These are phyloP conservation scores for Blomia tropicalis DNA, from an alignment of 2,888 invertebrate genomes.

Conservation along the genomic window DNA sequence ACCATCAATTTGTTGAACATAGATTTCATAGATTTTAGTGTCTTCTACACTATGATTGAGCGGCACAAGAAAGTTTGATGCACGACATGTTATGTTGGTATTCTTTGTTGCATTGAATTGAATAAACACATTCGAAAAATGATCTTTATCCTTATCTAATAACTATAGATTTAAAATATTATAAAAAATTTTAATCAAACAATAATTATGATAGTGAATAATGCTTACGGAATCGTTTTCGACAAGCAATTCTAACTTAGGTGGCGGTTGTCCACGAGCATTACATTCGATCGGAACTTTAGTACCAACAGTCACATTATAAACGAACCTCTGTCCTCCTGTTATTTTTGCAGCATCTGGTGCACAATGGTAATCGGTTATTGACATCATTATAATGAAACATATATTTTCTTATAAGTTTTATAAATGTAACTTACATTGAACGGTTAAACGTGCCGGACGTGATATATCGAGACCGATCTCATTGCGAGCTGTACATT, in stretches of 20 bases:
- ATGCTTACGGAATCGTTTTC: constrained; percentile 29
- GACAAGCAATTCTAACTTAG: constrained; percentile 31
- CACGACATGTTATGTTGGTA: constrained; percentile 32
- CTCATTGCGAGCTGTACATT: constrained; percentile 28
- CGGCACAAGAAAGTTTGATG: constrained; percentile 30
- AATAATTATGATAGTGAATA: background rate
- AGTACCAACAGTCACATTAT: constrained; percentile 29
- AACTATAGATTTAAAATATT: background rate
- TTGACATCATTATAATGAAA: background rate
- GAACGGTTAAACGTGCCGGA: constrained; percentile 28
- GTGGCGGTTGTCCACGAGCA: constrained; percentile 32
- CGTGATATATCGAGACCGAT: constrained; percentile 27
- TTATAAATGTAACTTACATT: constrained; percentile 26
- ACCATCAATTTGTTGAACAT: background rate
- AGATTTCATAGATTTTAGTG: background rate
- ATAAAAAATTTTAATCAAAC: background rate
- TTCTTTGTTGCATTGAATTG: constrained; percentile 33
- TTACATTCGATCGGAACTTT: constrained; percentile 31
- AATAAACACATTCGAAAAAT: constrained; percentile 31
- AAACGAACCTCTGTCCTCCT: constrained; percentile 28
- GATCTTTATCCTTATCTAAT: background rate
- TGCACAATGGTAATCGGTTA: constrained; percentile 5
- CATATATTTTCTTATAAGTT: background rate
- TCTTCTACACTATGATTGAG: background rate
- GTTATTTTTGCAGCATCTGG: constrained; percentile 28